Base-by-base conservation (phyloP, 1,140 invertebrate genomes). In the Macrobrachium rosenbergii region DNA sequence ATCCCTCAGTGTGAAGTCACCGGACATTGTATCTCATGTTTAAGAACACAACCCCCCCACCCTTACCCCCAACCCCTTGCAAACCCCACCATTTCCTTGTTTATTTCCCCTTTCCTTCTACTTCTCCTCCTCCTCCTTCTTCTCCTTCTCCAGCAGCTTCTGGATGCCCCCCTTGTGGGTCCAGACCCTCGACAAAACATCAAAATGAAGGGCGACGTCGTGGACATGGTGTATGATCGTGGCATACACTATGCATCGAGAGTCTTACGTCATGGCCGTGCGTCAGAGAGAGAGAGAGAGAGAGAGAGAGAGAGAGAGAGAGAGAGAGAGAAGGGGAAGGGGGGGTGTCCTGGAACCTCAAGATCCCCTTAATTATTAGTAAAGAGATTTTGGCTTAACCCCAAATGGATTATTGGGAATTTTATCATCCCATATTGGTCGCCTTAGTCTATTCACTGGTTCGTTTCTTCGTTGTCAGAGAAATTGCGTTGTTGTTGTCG, bases 271-370 rank as follows among this genome's bases (percentile, higher is more conserved):
- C 17, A 43, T 19, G 23, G 60, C 0, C 12, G 79, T 19, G 28
- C n/a, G 79, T 63, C 17, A 43, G 28, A 62, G 60, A 64, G 21
- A 67, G 63, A 67, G 79, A 82, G 63, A 67, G 63, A 67, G 79
- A 82, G 79, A 64, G 60, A 67, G 79, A 82, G 79, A 67, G 45
- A 82, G 80, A 82, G 78, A 43, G 78, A 60, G 78, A 60, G 78
- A 43, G 60, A 60, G 78, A 62, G 60, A 3, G 59, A 59, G 59
- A 77, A 5, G 5, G 5, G 45, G 75, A 59, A n/a, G 58, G 58
- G 11, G 52, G n/a, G 76, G 45, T 21, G n/a, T 10, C 7, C 3
- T 45, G 59, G 14, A 21, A 58, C 16, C 37, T 45, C 43, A 11
- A 43, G 73, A 19, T 45, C 73, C 16, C 28, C 19, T 23, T 21